Evolutionary conservation across 2,888 invertebrate species (phyloP).

Genomic region (Cheilosia soror): DNA sequence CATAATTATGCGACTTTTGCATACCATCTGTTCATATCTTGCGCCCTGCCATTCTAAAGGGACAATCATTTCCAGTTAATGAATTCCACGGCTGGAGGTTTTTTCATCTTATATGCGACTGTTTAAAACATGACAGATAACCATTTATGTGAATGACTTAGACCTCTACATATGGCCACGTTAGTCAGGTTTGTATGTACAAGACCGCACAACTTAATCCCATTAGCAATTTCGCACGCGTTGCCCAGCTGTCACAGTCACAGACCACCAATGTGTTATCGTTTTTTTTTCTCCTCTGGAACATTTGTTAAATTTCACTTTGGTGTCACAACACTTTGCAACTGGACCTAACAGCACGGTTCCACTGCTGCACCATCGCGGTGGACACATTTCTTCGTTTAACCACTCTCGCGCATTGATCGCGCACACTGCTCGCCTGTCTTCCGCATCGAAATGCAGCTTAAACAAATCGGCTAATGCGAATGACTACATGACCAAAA

Average conservation of each 20-base stretch:
- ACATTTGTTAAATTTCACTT: constrained; percentile 64
- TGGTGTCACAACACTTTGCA: constrained; percentile 64
- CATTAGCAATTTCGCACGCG: constrained; percentile 56
- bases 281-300: constrained; percentile 9
- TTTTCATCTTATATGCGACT: background rate
- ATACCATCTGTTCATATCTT: too few relatives aligned
- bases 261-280: constrained; percentile 22
- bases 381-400: constrained; percentile 7
- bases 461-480: constrained; percentile 38
- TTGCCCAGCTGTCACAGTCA: constrained; percentile 34
- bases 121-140: constrained; percentile 2
- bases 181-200: constrained; percentile 17
- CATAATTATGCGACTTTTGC: too few relatives aligned
- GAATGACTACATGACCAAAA: constrained; percentile 31
- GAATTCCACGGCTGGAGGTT: too few relatives aligned
- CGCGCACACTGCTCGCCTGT: constrained; percentile 31
- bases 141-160: constrained; percentile 5
- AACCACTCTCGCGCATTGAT: background rate
- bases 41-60: too few relatives aligned
- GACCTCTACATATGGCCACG: constrained; percentile 17
- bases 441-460: constrained; percentile 56
- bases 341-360: constrained; percentile 45
- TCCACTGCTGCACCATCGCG: constrained; percentile 1
- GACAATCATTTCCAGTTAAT: too few relatives aligned
- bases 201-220: constrained; percentile 49